Conservation (phyloP, 2,797 vertebrate genomes). For the Anguilla obscura region DNA sequence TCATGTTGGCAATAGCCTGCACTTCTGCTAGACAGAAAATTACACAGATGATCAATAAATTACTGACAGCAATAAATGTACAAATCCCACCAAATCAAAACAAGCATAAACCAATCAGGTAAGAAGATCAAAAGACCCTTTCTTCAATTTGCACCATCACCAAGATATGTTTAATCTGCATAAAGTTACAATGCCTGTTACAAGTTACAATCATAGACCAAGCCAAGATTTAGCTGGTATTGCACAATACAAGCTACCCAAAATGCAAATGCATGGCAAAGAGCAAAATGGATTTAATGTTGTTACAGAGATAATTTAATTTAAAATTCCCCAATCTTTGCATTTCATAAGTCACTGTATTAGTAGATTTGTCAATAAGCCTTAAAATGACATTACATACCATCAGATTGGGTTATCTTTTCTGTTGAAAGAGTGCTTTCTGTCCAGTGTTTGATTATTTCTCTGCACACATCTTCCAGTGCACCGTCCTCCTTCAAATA, state of each 20-base stretch:
- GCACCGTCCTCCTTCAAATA: constrained; percentile 84
- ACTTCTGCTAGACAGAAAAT: constrained; percentile 76
- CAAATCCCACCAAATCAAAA: background rate
- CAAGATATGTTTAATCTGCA: background rate
- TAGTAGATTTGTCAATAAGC: background rate
- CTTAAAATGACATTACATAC: constrained; percentile 61
- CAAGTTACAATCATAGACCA: background rate
- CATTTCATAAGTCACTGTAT: background rate
- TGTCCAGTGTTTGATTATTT: constrained; percentile 87
- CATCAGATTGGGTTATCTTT: constrained; percentile 66
- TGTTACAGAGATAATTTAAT: background rate
- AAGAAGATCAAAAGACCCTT: background rate
- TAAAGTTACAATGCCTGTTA: no score
- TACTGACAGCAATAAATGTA: background rate
- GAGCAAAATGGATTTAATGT: background rate
- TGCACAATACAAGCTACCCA: background rate
- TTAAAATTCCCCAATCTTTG: background rate
- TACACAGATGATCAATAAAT: constrained; percentile 19
- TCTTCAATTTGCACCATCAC: background rate
- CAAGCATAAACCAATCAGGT: background rate
- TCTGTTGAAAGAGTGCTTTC: constrained; percentile 66
- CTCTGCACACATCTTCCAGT: constrained; percentile 81
- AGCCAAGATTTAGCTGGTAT: background rate
- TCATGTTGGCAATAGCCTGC: constrained; percentile 89
- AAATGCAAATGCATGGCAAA: background rate